These are phyloP conservation scores for Halcyon senegalensis DNA, from an alignment of 2,113 vertebrate species.

Conservation along the genomic window DNA sequence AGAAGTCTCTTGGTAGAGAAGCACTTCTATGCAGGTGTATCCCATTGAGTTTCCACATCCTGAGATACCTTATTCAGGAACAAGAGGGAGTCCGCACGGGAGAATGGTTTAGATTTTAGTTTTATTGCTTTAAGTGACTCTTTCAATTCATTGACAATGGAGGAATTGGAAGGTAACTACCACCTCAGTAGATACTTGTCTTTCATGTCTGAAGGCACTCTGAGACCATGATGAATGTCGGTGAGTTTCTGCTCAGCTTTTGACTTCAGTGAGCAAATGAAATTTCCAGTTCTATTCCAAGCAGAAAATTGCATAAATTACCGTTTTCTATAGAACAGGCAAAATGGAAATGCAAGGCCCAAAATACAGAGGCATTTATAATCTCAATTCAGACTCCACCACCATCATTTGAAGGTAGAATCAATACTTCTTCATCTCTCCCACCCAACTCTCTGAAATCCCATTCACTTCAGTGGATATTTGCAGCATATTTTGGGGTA, in stretches of 20 bases:
- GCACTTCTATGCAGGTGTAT: background rate
- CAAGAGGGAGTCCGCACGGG: background rate
- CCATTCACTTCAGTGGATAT: background rate
- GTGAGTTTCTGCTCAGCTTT: background rate
- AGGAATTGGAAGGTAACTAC: background rate
- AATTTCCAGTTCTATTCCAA: background rate
- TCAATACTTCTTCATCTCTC: background rate
- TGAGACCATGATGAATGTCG: fast-evolving
- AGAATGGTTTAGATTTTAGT: background rate
- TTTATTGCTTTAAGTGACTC: background rate
- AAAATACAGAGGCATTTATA: background rate
- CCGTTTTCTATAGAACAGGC: background rate
- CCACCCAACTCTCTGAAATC: background rate
- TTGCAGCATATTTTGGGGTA: background rate
- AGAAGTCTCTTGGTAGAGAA: background rate
- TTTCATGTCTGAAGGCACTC: background rate
- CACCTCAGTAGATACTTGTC: background rate
- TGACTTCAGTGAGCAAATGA: background rate
- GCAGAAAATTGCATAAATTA: background rate
- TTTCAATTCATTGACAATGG: background rate
- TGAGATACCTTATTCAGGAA: background rate
- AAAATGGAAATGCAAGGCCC: fast-evolving
- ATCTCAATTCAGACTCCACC: background rate
- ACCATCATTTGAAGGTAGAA: background rate
- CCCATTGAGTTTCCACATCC: background rate